phyloP scores from a whole-genome alignment of 2,888 invertebrate species.

The Heliconius charithonia region DNA sequence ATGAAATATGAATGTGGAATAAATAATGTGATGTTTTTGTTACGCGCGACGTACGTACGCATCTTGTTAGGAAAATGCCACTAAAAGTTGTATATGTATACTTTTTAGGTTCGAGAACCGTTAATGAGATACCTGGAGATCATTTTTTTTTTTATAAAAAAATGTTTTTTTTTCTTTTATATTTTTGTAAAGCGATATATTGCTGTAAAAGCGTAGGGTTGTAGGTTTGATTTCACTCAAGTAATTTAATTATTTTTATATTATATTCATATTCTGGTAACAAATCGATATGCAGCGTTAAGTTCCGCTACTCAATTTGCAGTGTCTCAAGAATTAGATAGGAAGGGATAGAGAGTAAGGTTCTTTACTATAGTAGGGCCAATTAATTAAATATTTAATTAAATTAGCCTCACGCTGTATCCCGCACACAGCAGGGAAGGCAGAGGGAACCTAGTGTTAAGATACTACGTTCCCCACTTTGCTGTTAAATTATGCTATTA shows the following conservation, averaged over 20 bases:
- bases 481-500: too few relatives aligned
- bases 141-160: too few relatives aligned
- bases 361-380: too few relatives aligned
- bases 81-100: conserved; percentile 40
- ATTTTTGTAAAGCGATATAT: too few relatives aligned
- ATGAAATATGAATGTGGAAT: conserved; percentile 63
- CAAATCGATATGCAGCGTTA: neutral
- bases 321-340: neutral
- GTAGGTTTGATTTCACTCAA: neutral
- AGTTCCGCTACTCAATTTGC: neutral
- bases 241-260: neutral
- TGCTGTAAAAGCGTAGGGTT: neutral
- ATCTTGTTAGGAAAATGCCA: conserved; percentile 56
- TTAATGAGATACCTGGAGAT: conserved; percentile 34
- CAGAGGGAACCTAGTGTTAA: too few relatives aligned
- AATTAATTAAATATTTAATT: too few relatives aligned
- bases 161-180: too few relatives aligned
- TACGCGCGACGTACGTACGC: conserved; percentile 49
- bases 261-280: neutral
- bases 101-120: conserved; percentile 33
- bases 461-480: too few relatives aligned
- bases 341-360: too few relatives aligned
- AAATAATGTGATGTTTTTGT: conserved; percentile 66
- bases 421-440: too few relatives aligned
- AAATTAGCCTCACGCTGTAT: too few relatives aligned